phyloP scores from a whole-genome alignment of 2,888 invertebrate genomes.

The Leptopilina drosophilae region DNA sequence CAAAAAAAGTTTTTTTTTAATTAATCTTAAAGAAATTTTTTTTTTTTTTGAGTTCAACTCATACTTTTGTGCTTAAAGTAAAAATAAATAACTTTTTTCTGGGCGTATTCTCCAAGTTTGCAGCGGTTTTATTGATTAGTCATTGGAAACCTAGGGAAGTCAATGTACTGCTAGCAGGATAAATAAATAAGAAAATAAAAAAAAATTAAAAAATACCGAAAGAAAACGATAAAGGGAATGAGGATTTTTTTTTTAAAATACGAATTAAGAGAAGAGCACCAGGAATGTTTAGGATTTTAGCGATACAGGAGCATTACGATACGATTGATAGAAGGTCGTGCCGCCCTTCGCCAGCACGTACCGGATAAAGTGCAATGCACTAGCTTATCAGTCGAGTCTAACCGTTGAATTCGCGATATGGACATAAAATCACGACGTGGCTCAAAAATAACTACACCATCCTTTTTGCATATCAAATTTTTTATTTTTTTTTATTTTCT shows the following conservation, averaged over 20 bases:
- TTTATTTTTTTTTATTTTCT: background rate
- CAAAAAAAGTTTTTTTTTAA: too few relatives aligned
- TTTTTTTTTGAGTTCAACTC: too few relatives aligned
- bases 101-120: background rate
- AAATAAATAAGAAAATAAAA: constrained; percentile 18
- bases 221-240: background rate
- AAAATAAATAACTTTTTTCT: too few relatives aligned
- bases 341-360: constrained; percentile 51
- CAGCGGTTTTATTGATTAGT: background rate
- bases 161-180: constrained; percentile 6
- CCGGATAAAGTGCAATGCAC: constrained; percentile 14
- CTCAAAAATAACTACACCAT: background rate
- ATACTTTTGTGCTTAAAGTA: too few relatives aligned
- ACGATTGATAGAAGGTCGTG: constrained; percentile 54
- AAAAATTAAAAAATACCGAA: background rate
- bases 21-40: too few relatives aligned
- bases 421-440: constrained; percentile 28
- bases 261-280: constrained; percentile 7
- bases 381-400: constrained; percentile 29
- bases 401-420: constrained; percentile 23
- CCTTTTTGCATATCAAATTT: background rate
- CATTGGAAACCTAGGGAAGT: constrained; percentile 2
- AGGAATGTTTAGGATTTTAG: constrained; percentile 32
- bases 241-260: background rate
- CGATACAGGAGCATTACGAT: constrained; percentile 21